Percentiles rank a stretch among this genome's conserved stretches.
phyloP scores from a whole-genome alignment of 1,140 invertebrate genomes.

The Mercenaria mercenaria region DNA sequence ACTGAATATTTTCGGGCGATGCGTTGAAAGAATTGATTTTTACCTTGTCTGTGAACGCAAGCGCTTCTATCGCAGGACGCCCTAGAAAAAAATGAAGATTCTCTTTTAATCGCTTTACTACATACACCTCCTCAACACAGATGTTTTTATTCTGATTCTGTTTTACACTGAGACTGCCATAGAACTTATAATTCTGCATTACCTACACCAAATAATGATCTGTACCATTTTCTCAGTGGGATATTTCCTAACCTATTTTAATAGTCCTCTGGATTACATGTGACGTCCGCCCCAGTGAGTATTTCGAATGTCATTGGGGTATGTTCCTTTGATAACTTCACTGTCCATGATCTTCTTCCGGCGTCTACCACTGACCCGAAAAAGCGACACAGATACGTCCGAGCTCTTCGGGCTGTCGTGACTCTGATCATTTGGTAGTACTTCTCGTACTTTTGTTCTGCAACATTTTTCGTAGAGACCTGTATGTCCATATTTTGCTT shows the following conservation, averaged over 20 bases:
- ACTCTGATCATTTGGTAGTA: no score
- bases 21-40: background rate
- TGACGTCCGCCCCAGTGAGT: background rate
- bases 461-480: background rate
- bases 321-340: background rate
- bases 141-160: background rate
- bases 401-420: background rate
- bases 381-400: background rate
- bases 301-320: background rate
- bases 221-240: background rate
- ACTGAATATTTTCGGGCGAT: background rate
- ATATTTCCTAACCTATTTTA: background rate
- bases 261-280: background rate
- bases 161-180: background rate
- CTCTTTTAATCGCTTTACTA: background rate
- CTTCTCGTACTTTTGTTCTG: background rate
- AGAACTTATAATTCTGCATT: background rate
- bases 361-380: background rate
- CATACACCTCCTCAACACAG: background rate
- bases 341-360: background rate
- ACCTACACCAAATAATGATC: background rate
- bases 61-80: background rate
- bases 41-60: background rate
- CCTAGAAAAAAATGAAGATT: conserved; percentile 1
- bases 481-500: background rate